Percentiles rank a stretch among this genome's conserved stretches.
phyloP scores from a whole-genome alignment of 2,797 vertebrate genomes.

The Sebastes elongatus region DNA sequence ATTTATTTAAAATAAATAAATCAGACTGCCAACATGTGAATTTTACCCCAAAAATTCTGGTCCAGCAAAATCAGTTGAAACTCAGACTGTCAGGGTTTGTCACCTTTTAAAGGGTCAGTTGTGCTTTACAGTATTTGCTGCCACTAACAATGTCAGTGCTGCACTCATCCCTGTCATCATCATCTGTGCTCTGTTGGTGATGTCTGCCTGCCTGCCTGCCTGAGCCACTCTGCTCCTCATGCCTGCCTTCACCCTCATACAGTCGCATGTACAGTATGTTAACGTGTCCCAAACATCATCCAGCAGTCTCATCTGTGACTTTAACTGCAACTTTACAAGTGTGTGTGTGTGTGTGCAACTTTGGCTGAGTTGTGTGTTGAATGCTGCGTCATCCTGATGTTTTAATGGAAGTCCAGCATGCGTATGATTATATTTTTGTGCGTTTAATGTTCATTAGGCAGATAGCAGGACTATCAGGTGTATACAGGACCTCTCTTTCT shows the following conservation, averaged over 20 bases:
- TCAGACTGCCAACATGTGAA: background rate
- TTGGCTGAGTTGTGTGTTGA: slow-evolving; percentile 7
- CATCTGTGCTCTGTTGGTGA: slow-evolving; percentile 75
- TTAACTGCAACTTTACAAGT: background rate
- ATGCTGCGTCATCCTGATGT: slow-evolving; percentile 18
- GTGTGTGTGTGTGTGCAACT: background rate
- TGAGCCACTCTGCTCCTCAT: slow-evolving; percentile 87
- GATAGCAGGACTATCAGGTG: slow-evolving; percentile 42
- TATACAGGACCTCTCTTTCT: slow-evolving; percentile 33
- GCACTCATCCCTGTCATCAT: slow-evolving; percentile 41
- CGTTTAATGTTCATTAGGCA: slow-evolving; percentile 16
- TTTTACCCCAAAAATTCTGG: background rate
- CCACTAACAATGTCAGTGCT: slow-evolving; percentile 56
- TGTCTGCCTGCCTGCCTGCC: slow-evolving; percentile 85
- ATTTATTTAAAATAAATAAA: too few species aligned
- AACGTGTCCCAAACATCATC: slow-evolving; percentile 9
- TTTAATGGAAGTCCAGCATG: slow-evolving; percentile 39
- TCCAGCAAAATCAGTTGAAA: background rate
- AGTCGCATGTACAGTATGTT: slow-evolving; percentile 48
- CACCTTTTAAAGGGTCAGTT: background rate
- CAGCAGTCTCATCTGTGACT: background rate
- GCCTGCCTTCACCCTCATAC: slow-evolving; percentile 71
- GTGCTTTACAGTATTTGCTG: slow-evolving; percentile 18
- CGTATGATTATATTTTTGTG: slow-evolving; percentile 19
- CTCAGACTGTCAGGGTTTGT: background rate